Conservation (phyloP, 2,113 vertebrate genomes). For the Corythaeola cristata region DNA sequence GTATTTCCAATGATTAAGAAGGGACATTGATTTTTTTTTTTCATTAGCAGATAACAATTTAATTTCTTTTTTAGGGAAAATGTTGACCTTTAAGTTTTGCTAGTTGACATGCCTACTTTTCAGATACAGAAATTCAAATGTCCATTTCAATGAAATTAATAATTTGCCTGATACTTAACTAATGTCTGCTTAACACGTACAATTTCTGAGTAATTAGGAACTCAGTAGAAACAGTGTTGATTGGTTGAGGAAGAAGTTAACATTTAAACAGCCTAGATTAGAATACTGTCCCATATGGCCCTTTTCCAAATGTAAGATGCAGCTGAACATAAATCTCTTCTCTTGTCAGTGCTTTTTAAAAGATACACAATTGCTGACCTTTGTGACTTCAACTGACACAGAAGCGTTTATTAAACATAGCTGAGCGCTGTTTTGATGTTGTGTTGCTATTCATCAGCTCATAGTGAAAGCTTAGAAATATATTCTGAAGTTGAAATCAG, state of each 20-base stretch:
- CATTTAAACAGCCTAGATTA: neutral
- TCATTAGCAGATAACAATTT: neutral
- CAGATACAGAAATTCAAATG: neutral
- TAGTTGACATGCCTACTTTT: neutral
- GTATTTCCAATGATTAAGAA: neutral
- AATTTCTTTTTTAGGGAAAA: neutral
- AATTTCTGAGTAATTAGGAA: neutral
- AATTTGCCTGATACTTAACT: neutral
- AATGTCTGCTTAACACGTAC: neutral
- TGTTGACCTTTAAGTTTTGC: neutral
- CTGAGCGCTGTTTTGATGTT: neutral
- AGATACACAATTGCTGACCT: neutral
- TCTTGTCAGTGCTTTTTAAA: neutral
- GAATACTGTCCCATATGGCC: neutral
- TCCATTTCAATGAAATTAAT: neutral
- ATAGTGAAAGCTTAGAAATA: neutral
- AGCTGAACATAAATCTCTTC: neutral
- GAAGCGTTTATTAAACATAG: neutral
- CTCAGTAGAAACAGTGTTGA: neutral
- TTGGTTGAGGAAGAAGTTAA: neutral
- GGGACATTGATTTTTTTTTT: neutral
- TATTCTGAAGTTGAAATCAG: neutral
- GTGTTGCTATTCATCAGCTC: neutral
- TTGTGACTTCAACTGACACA: neutral
- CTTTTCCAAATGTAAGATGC: neutral